Base-by-base conservation (phyloP, 2,113 vertebrate genomes). In the Aleadryas rufinucha region DNA sequence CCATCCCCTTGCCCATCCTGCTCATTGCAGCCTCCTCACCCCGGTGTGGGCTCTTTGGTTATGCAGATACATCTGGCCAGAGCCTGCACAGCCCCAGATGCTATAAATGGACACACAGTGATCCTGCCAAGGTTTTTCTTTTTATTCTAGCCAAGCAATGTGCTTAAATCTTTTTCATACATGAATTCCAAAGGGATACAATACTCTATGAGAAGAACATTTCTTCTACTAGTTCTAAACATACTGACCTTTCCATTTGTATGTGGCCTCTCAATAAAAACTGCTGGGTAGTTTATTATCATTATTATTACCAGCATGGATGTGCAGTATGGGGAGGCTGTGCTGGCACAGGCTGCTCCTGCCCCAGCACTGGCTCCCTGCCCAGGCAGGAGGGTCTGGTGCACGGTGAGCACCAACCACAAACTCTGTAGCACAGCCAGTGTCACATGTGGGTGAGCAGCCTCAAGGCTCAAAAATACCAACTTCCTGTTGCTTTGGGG, bases 401-500 rank as follows among this genome's bases (percentile, higher is more conserved):
- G 1, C 30, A 2, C 74, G 41, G 30, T 1, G 39, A 45, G 45
- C 74, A 20, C 27, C 28, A 11, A 2, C 41, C 50, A 45, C 68
- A 14, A 13, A 3, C 28, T 60, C 65, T 54, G 65, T 8, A 27
- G 50, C 53, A 28, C 53, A 66, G 77, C 28, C 33, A 30, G 28
- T 8, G 61, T 16, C 69, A 27, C 69, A 3, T 0, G 27, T 8
- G 61, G 28, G 16, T 22, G 61, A 75, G 30, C 53, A 26, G 53
- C 61, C 24, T 7, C 61, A 15, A 35, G 68, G 70, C 39, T 19
- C 69, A 13, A 2, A 12, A 41, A 39, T 1, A 18, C 24, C 78
- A 26, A 1, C 13, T 13, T 10, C 13, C 54, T 28, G 0, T 8
- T 11, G 0, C 15, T 21, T 47, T 13, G 14, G n/a, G 47, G 79